phyloP scores from a whole-genome alignment of 2,113 vertebrate genomes.

The Rhinoptilus africanus region DNA sequence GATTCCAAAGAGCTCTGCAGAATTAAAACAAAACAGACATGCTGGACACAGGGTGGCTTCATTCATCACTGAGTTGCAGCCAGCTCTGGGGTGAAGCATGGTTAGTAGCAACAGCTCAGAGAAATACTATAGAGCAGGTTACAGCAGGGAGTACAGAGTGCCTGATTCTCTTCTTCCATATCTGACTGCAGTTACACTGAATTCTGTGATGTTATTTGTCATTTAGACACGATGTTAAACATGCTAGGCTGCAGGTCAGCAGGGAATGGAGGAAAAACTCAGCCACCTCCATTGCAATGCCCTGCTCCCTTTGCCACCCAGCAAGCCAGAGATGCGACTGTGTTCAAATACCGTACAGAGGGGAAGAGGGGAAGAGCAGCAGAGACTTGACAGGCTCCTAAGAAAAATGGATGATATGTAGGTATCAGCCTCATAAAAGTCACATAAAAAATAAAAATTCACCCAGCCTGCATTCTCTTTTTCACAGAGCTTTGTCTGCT shows the following conservation, averaged over 20 bases:
- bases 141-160: neutral
- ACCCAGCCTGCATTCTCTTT: neutral
- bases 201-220: neutral
- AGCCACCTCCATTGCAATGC: neutral
- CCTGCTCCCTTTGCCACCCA: neutral
- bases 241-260: neutral
- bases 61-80: neutral
- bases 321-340: neutral
- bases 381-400: neutral
- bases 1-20: constrained; percentile 30
- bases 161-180: neutral
- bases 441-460: neutral
- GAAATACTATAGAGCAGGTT: neutral
- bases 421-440: neutral
- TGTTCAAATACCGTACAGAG: neutral
- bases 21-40: constrained; percentile 47
- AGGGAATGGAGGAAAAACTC: neutral
- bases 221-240: neutral
- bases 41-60: constrained; percentile 27
- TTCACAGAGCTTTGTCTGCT: neutral
- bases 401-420: neutral
- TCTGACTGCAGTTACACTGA: neutral
- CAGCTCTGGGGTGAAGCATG: neutral
- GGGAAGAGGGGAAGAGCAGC: neutral
- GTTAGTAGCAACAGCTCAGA: neutral